Evolutionary conservation across 2,113 vertebrate species (phyloP).

Genomic region (Erinaceus europaeus): DNA sequence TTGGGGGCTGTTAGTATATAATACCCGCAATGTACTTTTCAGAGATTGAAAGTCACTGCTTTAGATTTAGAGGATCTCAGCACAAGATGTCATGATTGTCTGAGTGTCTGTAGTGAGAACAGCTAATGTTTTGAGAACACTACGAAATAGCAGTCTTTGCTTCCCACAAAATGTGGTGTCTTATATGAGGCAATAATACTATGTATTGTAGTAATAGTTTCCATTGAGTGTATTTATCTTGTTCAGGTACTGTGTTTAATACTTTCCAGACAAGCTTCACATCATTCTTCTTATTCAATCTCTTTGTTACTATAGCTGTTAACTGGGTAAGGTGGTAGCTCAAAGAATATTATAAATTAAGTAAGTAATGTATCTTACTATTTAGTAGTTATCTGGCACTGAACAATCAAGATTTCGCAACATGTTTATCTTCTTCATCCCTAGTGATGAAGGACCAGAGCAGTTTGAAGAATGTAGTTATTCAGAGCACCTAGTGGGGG

Average conservation of each 20-base stretch:
- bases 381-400: not conserved
- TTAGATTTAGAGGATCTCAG: not conserved
- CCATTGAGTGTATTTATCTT: not conserved
- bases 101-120: not conserved
- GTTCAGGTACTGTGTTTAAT: not conserved
- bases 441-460: not conserved
- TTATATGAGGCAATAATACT: not conserved
- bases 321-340: not conserved
- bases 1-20: too few relatives aligned
- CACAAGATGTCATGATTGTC: not conserved
- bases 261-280: not conserved
- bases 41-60: not conserved
- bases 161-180: not conserved
- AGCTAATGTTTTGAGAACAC: not conserved
- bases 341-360: not conserved
- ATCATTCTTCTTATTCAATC: not conserved
- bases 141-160: not conserved
- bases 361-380: not conserved
- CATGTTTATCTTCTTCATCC: not conserved
- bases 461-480: not conserved
- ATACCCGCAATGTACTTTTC: not conserved
- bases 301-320: not conserved
- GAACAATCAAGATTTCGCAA: not conserved
- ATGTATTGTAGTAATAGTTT: not conserved
- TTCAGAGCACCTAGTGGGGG: too few relatives aligned